These are phyloP conservation scores for Cryptocephalus moraei DNA, from an alignment of 2,888 invertebrate genomes.

Conservation along the genomic window DNA sequence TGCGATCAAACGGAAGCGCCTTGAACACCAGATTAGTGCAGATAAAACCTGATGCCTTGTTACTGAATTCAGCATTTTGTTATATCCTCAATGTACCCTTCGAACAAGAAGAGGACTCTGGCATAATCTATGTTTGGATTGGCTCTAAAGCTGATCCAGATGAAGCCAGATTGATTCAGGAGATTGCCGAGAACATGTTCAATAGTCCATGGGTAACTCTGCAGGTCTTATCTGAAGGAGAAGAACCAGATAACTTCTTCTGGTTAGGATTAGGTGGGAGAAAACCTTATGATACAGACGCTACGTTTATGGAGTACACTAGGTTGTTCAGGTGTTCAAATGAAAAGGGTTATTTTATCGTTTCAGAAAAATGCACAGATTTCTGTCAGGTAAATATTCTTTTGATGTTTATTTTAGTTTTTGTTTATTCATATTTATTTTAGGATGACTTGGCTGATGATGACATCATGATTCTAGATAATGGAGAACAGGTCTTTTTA, in stretches of 20 bases:
- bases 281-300: conserved; percentile 79
- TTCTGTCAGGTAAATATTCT: conserved; percentile 72
- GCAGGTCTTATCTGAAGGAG: conserved; percentile 81
- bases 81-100: conserved; percentile 90
- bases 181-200: conserved; percentile 89
- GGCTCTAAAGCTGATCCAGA: conserved; percentile 77
- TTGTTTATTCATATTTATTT: conserved; percentile 23
- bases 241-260: conserved; percentile 97
- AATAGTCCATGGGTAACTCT: conserved; percentile 70
- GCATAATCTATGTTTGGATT: conserved; percentile 94
- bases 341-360: conserved; percentile 97
- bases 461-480: conserved; percentile 99
- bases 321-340: conserved; percentile 97
- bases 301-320: conserved; percentile 86
- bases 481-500: conserved; percentile 93
- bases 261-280: conserved; percentile 89
- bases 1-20: conserved; percentile 92
- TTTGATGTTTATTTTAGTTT: background rate
- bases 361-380: conserved; percentile 97
- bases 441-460: conserved; percentile 98
- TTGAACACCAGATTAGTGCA: conserved; percentile 88
- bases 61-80: conserved; percentile 91
- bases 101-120: conserved; percentile 73
- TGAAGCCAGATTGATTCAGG: conserved; percentile 76
- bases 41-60: conserved; percentile 72